A percentile compares a stretch with the other conserved stretches of the same genome.
phyloP scores from a whole-genome alignment of 2,797 vertebrate genomes.

The Liasis olivaceus region DNA sequence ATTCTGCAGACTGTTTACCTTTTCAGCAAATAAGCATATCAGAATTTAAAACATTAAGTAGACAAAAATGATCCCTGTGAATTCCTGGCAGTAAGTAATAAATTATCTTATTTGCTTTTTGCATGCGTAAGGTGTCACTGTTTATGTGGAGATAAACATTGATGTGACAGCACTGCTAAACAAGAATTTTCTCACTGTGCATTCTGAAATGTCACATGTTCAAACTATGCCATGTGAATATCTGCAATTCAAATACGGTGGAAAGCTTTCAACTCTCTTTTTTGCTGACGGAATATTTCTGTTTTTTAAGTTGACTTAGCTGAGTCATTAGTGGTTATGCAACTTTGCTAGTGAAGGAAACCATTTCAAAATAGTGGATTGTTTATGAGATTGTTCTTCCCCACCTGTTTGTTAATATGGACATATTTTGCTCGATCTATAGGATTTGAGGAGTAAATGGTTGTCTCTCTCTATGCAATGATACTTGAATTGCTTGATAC shows the following conservation, averaged over 20 bases:
- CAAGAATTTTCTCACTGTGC: neutral
- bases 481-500: neutral
- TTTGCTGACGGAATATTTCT: neutral
- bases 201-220: neutral
- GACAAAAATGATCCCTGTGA: neutral
- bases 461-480: neutral
- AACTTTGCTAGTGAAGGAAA: neutral
- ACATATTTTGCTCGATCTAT: neutral
- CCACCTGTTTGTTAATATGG: neutral
- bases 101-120: neutral
- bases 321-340: neutral
- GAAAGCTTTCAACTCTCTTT: neutral
- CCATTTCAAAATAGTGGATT: neutral
- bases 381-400: neutral
- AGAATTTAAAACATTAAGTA: slow-evolving; percentile 6
- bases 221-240: neutral
- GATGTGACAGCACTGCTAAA: neutral
- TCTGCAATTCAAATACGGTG: neutral
- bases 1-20: neutral
- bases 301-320: neutral
- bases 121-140: neutral
- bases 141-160: neutral
- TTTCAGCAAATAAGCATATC: neutral
- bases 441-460: neutral
- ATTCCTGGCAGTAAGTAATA: neutral